Evolutionary conservation across 2,888 invertebrate species (phyloP).

Genomic region (Eupithecia insigniata): DNA sequence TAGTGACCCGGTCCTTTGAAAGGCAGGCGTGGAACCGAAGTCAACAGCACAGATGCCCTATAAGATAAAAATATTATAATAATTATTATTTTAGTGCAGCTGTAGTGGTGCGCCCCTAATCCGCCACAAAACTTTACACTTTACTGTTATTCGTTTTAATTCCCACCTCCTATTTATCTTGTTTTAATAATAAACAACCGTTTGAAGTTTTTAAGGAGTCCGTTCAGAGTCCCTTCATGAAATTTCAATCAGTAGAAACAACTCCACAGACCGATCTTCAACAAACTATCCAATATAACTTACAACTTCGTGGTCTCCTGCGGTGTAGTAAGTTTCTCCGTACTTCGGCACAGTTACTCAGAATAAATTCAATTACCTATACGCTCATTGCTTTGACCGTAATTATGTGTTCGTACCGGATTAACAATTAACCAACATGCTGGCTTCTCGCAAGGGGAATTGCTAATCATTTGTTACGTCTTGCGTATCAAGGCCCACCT

Average conservation of each 20-base stretch:
- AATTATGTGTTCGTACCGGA: slow-evolving; percentile 51
- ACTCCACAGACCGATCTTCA: background rate
- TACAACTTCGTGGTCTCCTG: background rate
- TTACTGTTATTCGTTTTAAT: background rate
- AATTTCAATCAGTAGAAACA: slow-evolving; percentile 8
- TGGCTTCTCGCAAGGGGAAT: slow-evolving; percentile 41
- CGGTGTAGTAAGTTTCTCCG: background rate
- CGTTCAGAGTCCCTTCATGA: background rate
- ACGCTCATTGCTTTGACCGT: slow-evolving; percentile 47
- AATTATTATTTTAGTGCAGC: too few species aligned
- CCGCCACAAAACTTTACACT: too few species aligned
- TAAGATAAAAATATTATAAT: too few species aligned
- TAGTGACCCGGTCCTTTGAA: too few species aligned
- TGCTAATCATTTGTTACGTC: slow-evolving; percentile 46
- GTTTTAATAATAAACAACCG: background rate
- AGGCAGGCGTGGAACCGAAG: too few species aligned
- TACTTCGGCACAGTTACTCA: slow-evolving; percentile 10
- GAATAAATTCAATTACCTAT: slow-evolving; percentile 43
- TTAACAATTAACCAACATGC: slow-evolving; percentile 50
- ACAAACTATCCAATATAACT: slow-evolving; percentile 9
- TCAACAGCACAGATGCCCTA: too few species aligned
- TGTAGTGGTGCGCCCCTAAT: too few species aligned
- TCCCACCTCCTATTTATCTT: background rate
- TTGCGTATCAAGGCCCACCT: slow-evolving; percentile 19
- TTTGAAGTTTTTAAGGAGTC: background rate